Conservation (phyloP, 2,888 invertebrate genomes). For the Volucella inflata region DNA sequence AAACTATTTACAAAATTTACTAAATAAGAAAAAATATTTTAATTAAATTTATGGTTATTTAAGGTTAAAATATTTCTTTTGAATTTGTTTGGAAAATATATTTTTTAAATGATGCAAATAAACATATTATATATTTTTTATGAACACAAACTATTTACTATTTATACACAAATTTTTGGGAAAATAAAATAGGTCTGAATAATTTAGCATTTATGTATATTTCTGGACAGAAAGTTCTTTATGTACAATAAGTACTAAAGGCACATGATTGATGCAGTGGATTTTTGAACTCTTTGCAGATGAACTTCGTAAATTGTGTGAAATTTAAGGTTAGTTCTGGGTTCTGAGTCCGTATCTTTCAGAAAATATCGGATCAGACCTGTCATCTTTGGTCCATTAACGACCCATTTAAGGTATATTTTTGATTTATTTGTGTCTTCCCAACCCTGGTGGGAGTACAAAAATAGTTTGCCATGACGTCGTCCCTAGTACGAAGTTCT, state of each 20-base stretch:
- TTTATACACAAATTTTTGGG: slow-evolving; percentile 61
- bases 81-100: slow-evolving; percentile 50
- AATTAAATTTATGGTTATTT: slow-evolving; percentile 33
- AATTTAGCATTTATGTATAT: slow-evolving; percentile 76
- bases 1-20: slow-evolving; percentile 52
- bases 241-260: neutral
- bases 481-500: too few relatives aligned
- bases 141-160: slow-evolving; percentile 72
- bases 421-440: too few relatives aligned
- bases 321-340: too few relatives aligned
- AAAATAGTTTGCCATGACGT: too few relatives aligned
- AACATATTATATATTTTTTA: slow-evolving; percentile 66
- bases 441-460: too few relatives aligned
- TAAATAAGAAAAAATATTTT: slow-evolving; percentile 5
- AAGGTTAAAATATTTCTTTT: slow-evolving; percentile 53
- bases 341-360: too few relatives aligned
- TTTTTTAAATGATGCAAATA: slow-evolving; percentile 61
- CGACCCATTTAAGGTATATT: too few relatives aligned
- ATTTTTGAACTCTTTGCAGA: too few relatives aligned
- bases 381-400: too few relatives aligned
- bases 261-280: too few relatives aligned
- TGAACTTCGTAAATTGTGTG: too few relatives aligned
- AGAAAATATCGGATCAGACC: too few relatives aligned
- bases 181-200: slow-evolving; percentile 36
- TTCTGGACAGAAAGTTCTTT: slow-evolving; percentile 58